phyloP scores from a whole-genome alignment of 2,113 vertebrate genomes.

The Brachyistius frenatus region DNA sequence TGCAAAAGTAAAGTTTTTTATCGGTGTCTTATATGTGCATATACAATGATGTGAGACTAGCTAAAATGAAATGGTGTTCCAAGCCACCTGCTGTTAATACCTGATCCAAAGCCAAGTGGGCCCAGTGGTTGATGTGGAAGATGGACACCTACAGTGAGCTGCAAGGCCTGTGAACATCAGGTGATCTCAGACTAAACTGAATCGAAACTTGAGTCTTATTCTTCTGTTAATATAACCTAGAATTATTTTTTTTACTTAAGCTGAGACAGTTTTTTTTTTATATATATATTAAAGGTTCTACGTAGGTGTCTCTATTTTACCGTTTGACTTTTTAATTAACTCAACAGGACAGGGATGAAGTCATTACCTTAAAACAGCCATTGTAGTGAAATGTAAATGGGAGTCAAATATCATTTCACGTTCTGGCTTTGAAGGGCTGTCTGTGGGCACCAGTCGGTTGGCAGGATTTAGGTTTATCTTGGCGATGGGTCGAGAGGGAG shows the following conservation, averaged over 20 bases:
- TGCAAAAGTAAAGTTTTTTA: slow-evolving; percentile 14
- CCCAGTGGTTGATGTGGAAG: background rate
- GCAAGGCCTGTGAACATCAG: slow-evolving; percentile 19
- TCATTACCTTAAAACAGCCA: slow-evolving; percentile 23
- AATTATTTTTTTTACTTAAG: slow-evolving; percentile 4
- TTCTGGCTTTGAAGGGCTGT: background rate
- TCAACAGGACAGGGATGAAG: background rate
- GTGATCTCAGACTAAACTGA: background rate
- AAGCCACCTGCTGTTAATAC: background rate
- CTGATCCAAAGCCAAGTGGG: background rate
- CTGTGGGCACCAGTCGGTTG: slow-evolving; percentile 25
- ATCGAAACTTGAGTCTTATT: slow-evolving; percentile 1
- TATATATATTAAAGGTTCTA: background rate
- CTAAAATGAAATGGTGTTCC: background rate
- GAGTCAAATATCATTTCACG: slow-evolving; percentile 17
- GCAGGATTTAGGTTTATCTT: slow-evolving; percentile 48
- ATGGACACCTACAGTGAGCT: slow-evolving; percentile 2
- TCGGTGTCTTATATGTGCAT: background rate
- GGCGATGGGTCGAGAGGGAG: slow-evolving; percentile 18
- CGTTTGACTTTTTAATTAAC: slow-evolving; percentile 15
- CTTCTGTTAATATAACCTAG: background rate
- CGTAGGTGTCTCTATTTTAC: background rate
- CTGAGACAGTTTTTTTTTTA: background rate
- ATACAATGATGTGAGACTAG: background rate
- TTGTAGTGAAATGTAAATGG: slow-evolving; percentile 36